Conservation (phyloP, 2,113 vertebrate species). For the Ceyx cyanopectus region DNA sequence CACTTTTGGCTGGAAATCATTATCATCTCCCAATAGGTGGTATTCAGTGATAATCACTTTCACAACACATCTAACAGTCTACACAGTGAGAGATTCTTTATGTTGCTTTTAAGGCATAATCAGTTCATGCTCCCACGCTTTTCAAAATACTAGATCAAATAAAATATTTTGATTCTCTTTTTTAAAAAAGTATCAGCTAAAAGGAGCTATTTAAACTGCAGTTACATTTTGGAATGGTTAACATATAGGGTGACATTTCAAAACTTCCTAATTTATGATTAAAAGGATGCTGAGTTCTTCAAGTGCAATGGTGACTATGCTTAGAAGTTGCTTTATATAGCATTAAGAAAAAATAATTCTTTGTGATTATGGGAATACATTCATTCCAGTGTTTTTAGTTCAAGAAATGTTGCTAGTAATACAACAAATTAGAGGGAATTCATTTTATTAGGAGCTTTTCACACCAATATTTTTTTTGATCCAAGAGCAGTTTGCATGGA, state of each 20-base stretch:
- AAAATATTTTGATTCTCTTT: constrained; percentile 7
- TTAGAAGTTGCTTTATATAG: constrained; percentile 18
- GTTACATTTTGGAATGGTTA: constrained; percentile 2
- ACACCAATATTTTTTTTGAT: not conserved
- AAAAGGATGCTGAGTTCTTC: constrained; percentile 10
- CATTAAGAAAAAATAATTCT: not conserved
- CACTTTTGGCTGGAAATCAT: not conserved
- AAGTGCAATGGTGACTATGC: not conserved
- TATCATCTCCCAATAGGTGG: not conserved
- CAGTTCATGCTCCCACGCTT: constrained; percentile 13
- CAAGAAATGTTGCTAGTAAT: not conserved
- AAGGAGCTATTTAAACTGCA: constrained; percentile 6
- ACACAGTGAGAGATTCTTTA: not conserved
- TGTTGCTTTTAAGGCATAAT: not conserved
- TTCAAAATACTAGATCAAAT: constrained; percentile 42
- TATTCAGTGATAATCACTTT: not conserved
- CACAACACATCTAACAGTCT: not conserved
- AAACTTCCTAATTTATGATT: constrained; percentile 28
- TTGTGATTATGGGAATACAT: constrained; percentile 6
- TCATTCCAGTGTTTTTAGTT: constrained; percentile 17
- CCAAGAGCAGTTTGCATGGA: not conserved
- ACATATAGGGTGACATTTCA: constrained; percentile 37
- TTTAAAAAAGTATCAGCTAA: not conserved
- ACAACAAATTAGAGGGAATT: constrained; percentile 28
- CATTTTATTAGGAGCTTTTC: not conserved